These are phyloP conservation scores for Pristionchus fissidentatus DNA, from an alignment of 2,888 invertebrate genomes.

Conservation along the genomic window DNA sequence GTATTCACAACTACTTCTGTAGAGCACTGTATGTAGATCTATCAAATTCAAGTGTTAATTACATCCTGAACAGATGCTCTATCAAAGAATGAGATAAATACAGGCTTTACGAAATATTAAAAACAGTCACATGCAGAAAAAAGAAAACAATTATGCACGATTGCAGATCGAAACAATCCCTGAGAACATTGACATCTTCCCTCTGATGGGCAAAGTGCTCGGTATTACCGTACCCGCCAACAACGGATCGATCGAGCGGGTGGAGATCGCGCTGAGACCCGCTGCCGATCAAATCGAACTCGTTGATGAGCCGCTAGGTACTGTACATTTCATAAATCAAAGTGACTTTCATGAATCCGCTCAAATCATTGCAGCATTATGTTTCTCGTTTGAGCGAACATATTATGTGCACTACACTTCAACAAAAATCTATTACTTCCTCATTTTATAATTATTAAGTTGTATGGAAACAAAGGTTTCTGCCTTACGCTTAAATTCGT, in stretches of 20 bases:
- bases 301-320: no score
- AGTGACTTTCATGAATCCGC: no score
- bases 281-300: not conserved
- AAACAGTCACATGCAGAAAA: not conserved
- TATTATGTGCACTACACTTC: no score
- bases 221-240: not conserved
- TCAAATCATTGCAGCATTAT: no score
- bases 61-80: not conserved
- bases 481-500: no score
- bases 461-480: no score
- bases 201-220: slow-evolving; percentile 42
- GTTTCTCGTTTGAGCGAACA: no score
- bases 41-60: not conserved
- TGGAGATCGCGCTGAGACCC: not conserved
- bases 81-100: not conserved
- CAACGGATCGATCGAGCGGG: slow-evolving; percentile 11
- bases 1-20: not conserved
- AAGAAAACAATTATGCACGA: not conserved
- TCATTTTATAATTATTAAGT: no score
- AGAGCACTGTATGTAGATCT: not conserved
- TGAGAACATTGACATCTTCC: slow-evolving; percentile 45
- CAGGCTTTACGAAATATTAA: no score
- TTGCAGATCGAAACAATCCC: slow-evolving; percentile 23
- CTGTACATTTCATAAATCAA: no score
- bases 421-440: no score